Percentiles rank a stretch among this genome's conserved stretches.
Conservation (phyloP, 2,888 invertebrate genomes). For the Diogma glabrata region DNA sequence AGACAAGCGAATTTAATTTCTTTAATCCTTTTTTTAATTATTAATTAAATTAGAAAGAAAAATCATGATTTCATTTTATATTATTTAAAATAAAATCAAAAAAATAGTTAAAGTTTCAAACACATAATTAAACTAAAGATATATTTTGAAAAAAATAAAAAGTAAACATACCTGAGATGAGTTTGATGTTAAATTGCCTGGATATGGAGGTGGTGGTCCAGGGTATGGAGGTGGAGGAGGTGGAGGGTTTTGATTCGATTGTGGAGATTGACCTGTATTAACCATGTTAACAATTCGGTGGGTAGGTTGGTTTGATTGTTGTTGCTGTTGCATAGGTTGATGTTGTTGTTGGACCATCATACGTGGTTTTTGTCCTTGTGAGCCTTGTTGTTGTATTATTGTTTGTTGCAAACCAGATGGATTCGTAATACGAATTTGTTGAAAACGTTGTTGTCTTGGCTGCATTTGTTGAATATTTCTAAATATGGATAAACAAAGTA, state of each 20-base stretch:
- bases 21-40: no score
- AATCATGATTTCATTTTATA: no score
- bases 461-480: neutral
- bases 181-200: conserved; percentile 28
- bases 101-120: no score
- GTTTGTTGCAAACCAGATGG: conserved; percentile 7
- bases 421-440: conserved; percentile 14
- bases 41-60: no score
- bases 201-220: conserved; percentile 58
- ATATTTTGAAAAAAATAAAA: no score
- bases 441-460: conserved; percentile 14
- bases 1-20: neutral
- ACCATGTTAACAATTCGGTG: conserved; percentile 20
- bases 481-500: neutral
- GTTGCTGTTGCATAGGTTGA: conserved; percentile 15
- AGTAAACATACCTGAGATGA: conserved; percentile 3
- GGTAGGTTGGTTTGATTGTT: conserved; percentile 19
- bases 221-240: conserved; percentile 64
- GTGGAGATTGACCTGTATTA: neutral
- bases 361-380: conserved; percentile 7
- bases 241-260: conserved; percentile 38
- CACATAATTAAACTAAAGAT: neutral
- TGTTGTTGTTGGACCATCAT: conserved; percentile 14
- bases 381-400: conserved; percentile 4
- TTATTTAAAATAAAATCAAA: no score